phyloP scores from a whole-genome alignment of 2,113 vertebrate genomes.

The Todiramphus chloris region DNA sequence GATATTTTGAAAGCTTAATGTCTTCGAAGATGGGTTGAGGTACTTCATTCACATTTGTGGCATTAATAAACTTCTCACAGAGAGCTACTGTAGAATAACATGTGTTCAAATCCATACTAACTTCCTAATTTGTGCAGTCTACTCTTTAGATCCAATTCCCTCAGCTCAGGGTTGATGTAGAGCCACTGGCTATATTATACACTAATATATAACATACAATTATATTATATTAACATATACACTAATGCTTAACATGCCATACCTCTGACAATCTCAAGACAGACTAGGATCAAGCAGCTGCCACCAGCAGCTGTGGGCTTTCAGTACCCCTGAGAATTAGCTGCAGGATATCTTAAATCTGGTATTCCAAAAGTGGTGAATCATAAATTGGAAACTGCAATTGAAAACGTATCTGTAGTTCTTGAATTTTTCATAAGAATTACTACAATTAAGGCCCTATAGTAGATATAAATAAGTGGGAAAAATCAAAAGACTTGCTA shows the following conservation, averaged over 20 bases:
- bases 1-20: conserved; percentile 19
- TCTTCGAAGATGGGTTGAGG: background rate
- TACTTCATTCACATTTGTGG: background rate
- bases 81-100: background rate
- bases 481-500: conserved; percentile 22
- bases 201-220: background rate
- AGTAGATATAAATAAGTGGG: conserved; percentile 4
- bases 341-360: background rate
- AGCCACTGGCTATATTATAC: background rate
- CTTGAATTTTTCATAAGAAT: conserved; percentile 40
- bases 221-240: background rate
- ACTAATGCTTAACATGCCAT: background rate
- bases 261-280: background rate
- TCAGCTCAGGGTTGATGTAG: background rate
- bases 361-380: background rate
- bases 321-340: conserved; percentile 29
- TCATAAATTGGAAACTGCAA: conserved; percentile 16
- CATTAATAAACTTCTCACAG: background rate
- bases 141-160: background rate
- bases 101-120: background rate
- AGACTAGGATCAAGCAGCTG: background rate
- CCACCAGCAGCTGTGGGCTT: conserved; percentile 1
- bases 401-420: background rate
- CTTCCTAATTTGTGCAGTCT: background rate
- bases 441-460: background rate